A percentile compares a stretch with the other conserved stretches of the same genome.
These are phyloP conservation scores for Neomonachus schauinslandi DNA, from an alignment of 2,113 vertebrate genomes.

Conservation along the genomic window DNA sequence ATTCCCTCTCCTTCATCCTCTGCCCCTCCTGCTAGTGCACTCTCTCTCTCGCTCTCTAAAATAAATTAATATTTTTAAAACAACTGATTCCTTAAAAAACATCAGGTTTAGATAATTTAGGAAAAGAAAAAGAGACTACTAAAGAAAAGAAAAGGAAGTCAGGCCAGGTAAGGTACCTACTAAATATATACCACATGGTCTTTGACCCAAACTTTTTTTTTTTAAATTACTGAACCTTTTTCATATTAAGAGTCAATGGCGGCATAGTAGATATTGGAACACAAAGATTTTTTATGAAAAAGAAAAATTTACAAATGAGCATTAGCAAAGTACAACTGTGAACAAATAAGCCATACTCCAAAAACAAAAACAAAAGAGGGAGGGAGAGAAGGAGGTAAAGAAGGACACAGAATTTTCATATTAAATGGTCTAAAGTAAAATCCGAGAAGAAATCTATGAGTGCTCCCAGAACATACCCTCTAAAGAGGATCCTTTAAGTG, in stretches of 20 bases:
- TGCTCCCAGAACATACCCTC: neutral
- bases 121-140: neutral
- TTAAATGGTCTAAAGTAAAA: slow-evolving; percentile 9
- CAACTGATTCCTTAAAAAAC: neutral
- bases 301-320: neutral
- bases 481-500: neutral
- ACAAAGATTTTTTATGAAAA: neutral
- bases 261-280: neutral
- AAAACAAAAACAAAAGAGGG: neutral
- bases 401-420: neutral
- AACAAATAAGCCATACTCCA: neutral
- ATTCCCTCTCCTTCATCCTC: too few relatives aligned
- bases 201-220: slow-evolving; percentile 20
- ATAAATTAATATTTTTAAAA: neutral
- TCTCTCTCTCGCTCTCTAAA: too few relatives aligned
- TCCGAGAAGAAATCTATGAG: neutral
- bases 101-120: neutral
- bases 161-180: neutral
- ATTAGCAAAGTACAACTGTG: neutral
- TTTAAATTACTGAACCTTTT: neutral
- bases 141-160: neutral
- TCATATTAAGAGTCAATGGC: neutral
- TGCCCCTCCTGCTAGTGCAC: too few relatives aligned
- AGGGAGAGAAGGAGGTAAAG: neutral
- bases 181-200: neutral